phyloP scores from a whole-genome alignment of 2,888 invertebrate genomes.

The Dysmachus trigonus region DNA sequence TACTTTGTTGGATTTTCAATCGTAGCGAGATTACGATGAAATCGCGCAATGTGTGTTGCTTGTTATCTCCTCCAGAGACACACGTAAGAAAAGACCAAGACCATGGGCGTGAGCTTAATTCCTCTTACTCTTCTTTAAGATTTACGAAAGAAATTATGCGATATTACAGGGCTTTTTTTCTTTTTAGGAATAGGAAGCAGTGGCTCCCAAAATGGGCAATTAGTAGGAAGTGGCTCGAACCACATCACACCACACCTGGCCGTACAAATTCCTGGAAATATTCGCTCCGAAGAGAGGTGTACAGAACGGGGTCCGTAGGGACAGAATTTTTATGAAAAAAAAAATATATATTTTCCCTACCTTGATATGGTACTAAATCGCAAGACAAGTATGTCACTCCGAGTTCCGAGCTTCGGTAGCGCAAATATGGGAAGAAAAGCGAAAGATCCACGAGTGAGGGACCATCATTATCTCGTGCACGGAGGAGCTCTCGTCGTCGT shows the following conservation, averaged over 20 bases:
- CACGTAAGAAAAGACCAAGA: background rate
- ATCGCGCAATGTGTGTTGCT: background rate
- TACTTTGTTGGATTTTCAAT: background rate
- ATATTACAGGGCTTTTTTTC: background rate
- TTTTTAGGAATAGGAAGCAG: background rate
- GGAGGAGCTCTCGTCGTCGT: background rate
- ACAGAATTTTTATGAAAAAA: background rate
- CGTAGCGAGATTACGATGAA: background rate
- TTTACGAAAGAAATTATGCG: background rate
- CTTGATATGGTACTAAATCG: background rate
- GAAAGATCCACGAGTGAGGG: background rate
- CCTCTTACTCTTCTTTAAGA: background rate
- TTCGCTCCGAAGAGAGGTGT: background rate
- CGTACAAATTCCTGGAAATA: background rate
- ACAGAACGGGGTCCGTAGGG: background rate
- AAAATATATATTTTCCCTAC: background rate
- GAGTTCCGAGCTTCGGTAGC: background rate
- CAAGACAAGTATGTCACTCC: background rate
- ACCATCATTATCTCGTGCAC: conserved; percentile 28
- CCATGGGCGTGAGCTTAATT: background rate
- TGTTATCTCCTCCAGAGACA: background rate
- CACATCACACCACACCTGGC: background rate
- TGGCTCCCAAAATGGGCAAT: background rate
- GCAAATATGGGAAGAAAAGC: background rate
- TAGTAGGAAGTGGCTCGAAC: background rate